These are phyloP conservation scores for Micromys minutus DNA, from an alignment of 2,113 vertebrate species.

Conservation along the genomic window DNA sequence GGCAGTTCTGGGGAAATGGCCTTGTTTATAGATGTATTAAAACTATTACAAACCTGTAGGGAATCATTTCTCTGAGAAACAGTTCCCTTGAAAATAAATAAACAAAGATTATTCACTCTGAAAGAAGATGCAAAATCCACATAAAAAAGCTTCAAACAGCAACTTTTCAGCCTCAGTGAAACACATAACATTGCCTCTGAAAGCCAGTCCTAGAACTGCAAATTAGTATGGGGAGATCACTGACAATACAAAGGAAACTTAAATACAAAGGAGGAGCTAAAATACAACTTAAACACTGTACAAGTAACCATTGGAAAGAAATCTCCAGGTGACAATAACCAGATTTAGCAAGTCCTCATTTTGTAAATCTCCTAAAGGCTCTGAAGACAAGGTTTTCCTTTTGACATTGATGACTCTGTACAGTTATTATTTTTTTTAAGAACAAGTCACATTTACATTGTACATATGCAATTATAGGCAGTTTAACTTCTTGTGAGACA, in stretches of 20 bases:
- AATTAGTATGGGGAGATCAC: slow-evolving; percentile 45
- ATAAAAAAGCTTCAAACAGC: slow-evolving; percentile 72
- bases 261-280: slow-evolving; percentile 48
- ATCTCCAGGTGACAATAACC: slow-evolving; percentile 22
- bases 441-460: slow-evolving; percentile 32
- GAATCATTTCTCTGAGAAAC: slow-evolving; percentile 70
- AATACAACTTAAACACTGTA: slow-evolving; percentile 38
- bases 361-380: background rate
- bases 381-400: slow-evolving; percentile 4
- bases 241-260: slow-evolving; percentile 56
- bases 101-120: slow-evolving; percentile 68
- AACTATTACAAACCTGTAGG: slow-evolving; percentile 68
- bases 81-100: slow-evolving; percentile 67
- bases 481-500: background rate
- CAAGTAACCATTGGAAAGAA: slow-evolving; percentile 58
- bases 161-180: slow-evolving; percentile 72
- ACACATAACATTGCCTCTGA: slow-evolving; percentile 63
- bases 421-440: background rate
- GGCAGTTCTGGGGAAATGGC: slow-evolving; percentile 53
- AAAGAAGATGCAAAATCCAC: slow-evolving; percentile 61
- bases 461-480: background rate
- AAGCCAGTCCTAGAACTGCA: slow-evolving; percentile 63
- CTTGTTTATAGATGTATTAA: slow-evolving; percentile 65
- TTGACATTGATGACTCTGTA: background rate
- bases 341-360: slow-evolving; percentile 1